These are phyloP conservation scores for Rotaria macrura DNA, from an alignment of 2,888 invertebrate genomes.

Conservation along the genomic window DNA sequence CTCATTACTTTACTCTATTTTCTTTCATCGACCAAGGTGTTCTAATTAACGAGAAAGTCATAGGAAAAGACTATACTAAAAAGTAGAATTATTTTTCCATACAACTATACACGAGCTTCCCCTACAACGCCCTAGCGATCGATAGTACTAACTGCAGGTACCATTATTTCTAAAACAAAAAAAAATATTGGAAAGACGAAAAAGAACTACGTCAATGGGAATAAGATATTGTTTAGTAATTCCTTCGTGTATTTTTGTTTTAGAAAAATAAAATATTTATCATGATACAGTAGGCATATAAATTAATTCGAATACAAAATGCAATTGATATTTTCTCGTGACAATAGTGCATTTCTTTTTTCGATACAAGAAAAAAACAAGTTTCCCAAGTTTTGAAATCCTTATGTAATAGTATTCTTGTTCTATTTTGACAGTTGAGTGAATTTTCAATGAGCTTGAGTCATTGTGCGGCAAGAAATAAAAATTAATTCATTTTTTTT, in stretches of 20 bases:
- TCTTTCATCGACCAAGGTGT: not conserved
- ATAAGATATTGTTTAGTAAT: not conserved
- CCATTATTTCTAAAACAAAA: not conserved
- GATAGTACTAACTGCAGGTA: not conserved
- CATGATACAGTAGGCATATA: not conserved
- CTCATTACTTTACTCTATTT: not conserved
- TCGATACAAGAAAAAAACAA: not conserved
- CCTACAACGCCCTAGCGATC: not conserved
- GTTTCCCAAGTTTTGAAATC: too few relatives aligned
- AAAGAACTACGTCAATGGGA: not conserved
- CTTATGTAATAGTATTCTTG: too few relatives aligned
- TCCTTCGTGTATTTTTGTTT: not conserved
- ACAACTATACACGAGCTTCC: not conserved
- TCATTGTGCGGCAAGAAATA: not conserved
- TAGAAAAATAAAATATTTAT: not conserved
- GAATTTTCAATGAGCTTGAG: not conserved
- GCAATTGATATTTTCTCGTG: not conserved
- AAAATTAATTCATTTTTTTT: not conserved
- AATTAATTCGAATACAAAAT: not conserved
- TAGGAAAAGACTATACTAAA: not conserved
- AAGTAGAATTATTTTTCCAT: not conserved
- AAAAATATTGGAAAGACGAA: too few relatives aligned
- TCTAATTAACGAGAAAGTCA: not conserved
- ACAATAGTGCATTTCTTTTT: not conserved
- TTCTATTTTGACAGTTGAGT: not conserved